Conservation (phyloP, 1,140 invertebrate species). For the Drosophila novamexicana region DNA sequence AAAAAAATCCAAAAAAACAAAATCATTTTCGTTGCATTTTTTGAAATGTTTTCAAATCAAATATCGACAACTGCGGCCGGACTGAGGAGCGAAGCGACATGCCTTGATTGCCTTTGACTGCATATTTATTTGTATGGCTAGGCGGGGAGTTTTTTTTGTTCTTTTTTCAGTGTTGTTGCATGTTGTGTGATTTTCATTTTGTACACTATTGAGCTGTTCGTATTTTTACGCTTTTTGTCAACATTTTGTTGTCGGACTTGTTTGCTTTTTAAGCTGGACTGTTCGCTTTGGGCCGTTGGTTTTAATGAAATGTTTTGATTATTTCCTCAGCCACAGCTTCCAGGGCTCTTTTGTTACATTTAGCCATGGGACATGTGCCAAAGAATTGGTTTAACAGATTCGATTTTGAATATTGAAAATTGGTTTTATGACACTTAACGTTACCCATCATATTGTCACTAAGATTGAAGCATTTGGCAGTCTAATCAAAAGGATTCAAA, state of each 20-base stretch:
- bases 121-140: constrained; percentile 71
- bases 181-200: constrained; percentile 72
- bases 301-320: constrained; percentile 75
- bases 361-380: background rate
- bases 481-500: constrained; percentile 27
- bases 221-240: constrained; percentile 76
- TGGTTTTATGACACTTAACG: background rate
- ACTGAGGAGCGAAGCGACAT: constrained; percentile 29
- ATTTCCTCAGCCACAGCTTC: background rate
- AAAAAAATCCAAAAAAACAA: constrained; percentile 22
- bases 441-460: too few relatives aligned
- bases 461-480: background rate
- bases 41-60: constrained; percentile 78
- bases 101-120: constrained; percentile 76
- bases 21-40: constrained; percentile 61
- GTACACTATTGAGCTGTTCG: constrained; percentile 63
- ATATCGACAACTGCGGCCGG: constrained; percentile 68
- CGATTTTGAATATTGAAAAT: background rate
- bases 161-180: constrained; percentile 40
- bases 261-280: constrained; percentile 36
- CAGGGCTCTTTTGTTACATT: constrained; percentile 11
- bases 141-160: constrained; percentile 17
- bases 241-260: constrained; percentile 58
- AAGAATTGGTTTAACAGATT: constrained; percentile 8
- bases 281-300: constrained; percentile 26